Base-by-base conservation (phyloP, 2,113 vertebrate species). In the Ia io region DNA sequence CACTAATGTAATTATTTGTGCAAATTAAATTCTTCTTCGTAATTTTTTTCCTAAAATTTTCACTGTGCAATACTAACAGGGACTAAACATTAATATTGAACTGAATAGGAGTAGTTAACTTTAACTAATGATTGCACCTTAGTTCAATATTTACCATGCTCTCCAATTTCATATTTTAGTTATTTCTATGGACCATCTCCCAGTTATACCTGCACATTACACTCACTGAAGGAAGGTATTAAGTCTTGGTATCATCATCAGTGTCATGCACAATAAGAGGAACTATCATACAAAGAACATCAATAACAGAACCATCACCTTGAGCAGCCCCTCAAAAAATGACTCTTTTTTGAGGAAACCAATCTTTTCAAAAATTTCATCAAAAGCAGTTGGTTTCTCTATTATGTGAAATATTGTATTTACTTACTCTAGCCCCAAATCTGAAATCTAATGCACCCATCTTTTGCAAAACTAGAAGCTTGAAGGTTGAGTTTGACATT, bases 1-100 rank as follows among this genome's bases (percentile, higher is more conserved):
- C 51, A 37, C 10, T 93, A 94, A 94, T 94, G 65, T 23, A 69
- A 93, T 92, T 87, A 91, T 91, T 87, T 93, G 51, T 84, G 71
- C 40, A 95, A 94, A 90, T 96, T 73, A 76, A 91, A 51, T 73
- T 85, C 40, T 79, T 78, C 40, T 93, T 90, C 67, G 8, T 44
- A 35, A 85, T 79, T n/a, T 70, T 82, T 77, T 44, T 32, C 61
- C 28, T 84, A 59, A 90, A 90, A 69, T 65, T 69, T 88, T 65
- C 63, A 74, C 40, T 85, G 18, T 91, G 14, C 0, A 56, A 76
- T 53, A 79, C 8, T 9, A 71, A 94, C 2, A 84, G 2, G 16
- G 70, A 93, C 56, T 14, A 92, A 85, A 53, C 2, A 49, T 79
- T 53, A 25, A 17, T 65, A 23, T 32, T 76, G 9, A 90, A 76